Base-by-base conservation (phyloP, 2,797 vertebrate species). In the Silurus aristotelis region DNA sequence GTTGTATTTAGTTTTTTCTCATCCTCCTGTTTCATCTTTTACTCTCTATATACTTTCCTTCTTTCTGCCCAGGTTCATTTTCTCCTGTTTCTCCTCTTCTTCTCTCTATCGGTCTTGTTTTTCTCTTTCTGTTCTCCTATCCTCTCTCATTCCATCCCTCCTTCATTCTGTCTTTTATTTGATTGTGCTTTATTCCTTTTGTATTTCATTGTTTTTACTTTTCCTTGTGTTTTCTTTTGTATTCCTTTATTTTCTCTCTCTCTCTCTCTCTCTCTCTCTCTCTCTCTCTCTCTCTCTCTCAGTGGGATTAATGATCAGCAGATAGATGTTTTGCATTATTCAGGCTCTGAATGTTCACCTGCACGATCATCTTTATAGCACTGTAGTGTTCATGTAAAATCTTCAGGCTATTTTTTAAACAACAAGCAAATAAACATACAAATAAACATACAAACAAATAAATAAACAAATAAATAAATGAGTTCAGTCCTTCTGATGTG, bases 261-360 rank as follows among this genome's bases (percentile, higher is more conserved):
- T 56, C 66, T 48, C 38, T 80, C 89, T 91, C 80, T 14, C 58
- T 56, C 66, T 48, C 38, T 80, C 46, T 61, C 90, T 90, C 77
- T 70, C 68, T 38, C 22, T 68, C 56, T 78, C 14, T 27, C 75
- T 64, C 77, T 43, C 70, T 60, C 64, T 71, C 91, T 91, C 80
- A 6, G 72, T 66, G 86, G 91, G 89, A 92, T 92, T 93, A 93
- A 91, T 87, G 43, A 83, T 78, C 86, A 86, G 83, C 85, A 90
- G 89, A 83, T 87, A 84, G 63, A 91, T 91, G 87, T 91, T 86
- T 89, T 94, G 88, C 87, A 92, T 94, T 91, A 94, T 94, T 95
- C 92, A 94, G 91, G 83, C 48, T 89, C 31, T 85, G 67, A 85
- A 86, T 87, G 89, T 89, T 93, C 89, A 89, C 85, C 87, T 86